A percentile compares a stretch with the other conserved stretches of the same genome.
These are phyloP conservation scores for Cotesia congregata DNA, from an alignment of 2,888 invertebrate species.

Conservation along the genomic window DNA sequence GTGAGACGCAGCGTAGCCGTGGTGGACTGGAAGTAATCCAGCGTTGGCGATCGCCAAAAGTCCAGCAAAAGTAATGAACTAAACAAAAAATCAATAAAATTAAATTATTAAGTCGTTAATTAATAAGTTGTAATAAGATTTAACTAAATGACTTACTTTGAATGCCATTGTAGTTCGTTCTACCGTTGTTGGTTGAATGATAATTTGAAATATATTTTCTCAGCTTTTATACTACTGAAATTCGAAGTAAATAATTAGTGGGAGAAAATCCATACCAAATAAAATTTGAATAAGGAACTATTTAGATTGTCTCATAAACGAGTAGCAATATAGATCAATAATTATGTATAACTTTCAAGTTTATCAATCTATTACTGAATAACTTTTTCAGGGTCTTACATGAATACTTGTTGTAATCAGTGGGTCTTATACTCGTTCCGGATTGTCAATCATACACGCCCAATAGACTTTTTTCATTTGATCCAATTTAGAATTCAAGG, in stretches of 20 bases:
- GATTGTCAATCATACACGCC: too few species aligned
- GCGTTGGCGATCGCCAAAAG: constrained; percentile 42
- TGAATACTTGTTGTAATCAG: too few species aligned
- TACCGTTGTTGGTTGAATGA: constrained; percentile 18
- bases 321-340: too few species aligned
- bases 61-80: constrained; percentile 22
- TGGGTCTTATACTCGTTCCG: too few species aligned
- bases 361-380: too few species aligned
- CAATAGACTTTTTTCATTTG: too few species aligned
- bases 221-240: constrained; percentile 20
- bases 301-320: too few species aligned
- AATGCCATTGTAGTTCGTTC: constrained; percentile 26
- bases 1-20: background rate
- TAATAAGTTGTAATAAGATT: background rate
- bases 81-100: background rate
- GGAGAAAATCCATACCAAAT: background rate
- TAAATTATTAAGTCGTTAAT: background rate
- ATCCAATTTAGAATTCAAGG: too few species aligned
- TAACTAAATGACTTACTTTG: constrained; percentile 3
- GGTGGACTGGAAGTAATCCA: constrained; percentile 42
- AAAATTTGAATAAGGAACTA: too few species aligned
- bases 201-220: constrained; percentile 1
- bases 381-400: too few species aligned
- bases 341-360: too few species aligned
- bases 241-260: background rate